These are phyloP conservation scores for Latrodectus elegans DNA, from an alignment of 2,888 invertebrate species.

Conservation along the genomic window DNA sequence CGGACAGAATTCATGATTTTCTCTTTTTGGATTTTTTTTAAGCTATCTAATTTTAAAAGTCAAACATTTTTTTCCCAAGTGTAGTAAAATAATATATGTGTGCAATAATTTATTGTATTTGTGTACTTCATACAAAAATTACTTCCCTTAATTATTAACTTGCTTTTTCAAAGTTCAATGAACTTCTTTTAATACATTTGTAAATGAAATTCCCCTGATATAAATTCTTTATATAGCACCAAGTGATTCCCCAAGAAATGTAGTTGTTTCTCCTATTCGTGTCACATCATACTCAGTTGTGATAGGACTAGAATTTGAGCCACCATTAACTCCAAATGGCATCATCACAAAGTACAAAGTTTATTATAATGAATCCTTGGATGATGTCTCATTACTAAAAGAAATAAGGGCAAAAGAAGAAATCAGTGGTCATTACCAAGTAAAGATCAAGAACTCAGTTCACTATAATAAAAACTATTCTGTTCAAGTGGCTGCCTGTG, in stretches of 20 bases:
- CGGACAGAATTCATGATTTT: too few species aligned
- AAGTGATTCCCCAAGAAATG: slow-evolving; percentile 44
- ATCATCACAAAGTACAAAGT: slow-evolving; percentile 30
- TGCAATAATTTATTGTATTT: too few species aligned
- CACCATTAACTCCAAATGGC: slow-evolving; percentile 54
- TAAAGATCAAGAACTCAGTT: not conserved
- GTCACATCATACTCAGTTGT: not conserved
- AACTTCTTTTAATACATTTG: too few species aligned
- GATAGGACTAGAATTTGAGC: slow-evolving; percentile 27
- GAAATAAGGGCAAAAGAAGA: slow-evolving; percentile 14
- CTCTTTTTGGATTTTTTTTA: too few species aligned
- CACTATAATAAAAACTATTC: slow-evolving; percentile 58
- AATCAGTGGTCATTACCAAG: not conserved
- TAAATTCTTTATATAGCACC: slow-evolving; percentile 38
- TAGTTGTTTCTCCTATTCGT: not conserved
- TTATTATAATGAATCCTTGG: slow-evolving; percentile 38
- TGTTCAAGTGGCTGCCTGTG: slow-evolving; percentile 63
- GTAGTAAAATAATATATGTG: too few species aligned
- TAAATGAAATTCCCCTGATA: too few species aligned
- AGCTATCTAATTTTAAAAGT: too few species aligned
- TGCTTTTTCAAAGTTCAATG: too few species aligned
- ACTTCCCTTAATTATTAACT: too few species aligned
- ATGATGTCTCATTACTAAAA: not conserved
- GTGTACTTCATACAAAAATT: too few species aligned
- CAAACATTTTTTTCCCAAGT: too few species aligned